Percentiles rank a stretch among this genome's conserved stretches.
Conservation (phyloP, 2,113 vertebrate species). For the Aythya baeri region DNA sequence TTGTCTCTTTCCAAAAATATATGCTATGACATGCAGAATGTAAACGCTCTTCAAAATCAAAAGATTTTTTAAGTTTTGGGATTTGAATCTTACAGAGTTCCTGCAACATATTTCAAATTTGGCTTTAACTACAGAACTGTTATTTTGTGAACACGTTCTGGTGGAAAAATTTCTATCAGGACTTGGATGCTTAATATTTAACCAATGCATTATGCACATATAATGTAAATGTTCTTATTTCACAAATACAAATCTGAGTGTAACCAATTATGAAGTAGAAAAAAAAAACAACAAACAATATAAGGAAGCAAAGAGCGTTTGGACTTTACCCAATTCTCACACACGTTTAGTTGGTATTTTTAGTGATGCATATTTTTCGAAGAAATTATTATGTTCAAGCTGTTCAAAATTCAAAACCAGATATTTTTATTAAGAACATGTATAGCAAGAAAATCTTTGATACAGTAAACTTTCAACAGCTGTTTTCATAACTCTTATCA, state of each 20-base stretch:
- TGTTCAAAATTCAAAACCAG: background rate
- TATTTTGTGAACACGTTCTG: background rate
- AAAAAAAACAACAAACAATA: background rate
- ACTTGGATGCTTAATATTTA: background rate
- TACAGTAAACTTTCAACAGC: background rate
- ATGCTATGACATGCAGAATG: background rate
- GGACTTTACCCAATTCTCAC: background rate
- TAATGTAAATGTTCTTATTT: background rate
- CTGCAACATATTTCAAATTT: background rate
- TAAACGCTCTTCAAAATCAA: background rate
- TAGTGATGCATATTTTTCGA: background rate
- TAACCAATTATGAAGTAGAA: background rate
- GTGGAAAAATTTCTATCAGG: background rate
- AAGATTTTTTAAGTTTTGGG: background rate
- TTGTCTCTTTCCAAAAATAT: background rate
- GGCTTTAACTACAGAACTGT: background rate
- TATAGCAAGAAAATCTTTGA: background rate
- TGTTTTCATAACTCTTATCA: background rate
- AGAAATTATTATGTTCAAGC: background rate
- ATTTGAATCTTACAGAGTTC: background rate
- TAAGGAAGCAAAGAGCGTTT: background rate
- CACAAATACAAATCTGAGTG: background rate
- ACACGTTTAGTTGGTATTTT: background rate
- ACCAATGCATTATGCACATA: background rate
- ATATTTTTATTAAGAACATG: background rate